phyloP scores from a whole-genome alignment of 2,888 invertebrate species.

The Leistus spinibarbis region DNA sequence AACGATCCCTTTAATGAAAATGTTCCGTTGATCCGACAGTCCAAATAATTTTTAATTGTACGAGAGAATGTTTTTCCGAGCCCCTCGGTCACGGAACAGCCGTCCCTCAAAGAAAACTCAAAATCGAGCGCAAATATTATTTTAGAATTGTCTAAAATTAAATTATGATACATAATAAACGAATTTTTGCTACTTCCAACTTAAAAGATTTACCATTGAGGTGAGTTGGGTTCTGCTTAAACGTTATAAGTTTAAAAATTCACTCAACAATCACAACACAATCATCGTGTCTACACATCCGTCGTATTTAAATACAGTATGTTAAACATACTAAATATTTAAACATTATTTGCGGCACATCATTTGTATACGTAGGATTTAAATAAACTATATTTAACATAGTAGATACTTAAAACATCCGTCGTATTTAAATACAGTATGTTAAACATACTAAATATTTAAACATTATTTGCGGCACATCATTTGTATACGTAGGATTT shows the following conservation, averaged over 20 bases:
- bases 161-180: no score
- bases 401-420: no score
- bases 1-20: slow-evolving; percentile 29
- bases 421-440: no score
- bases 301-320: not conserved
- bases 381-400: no score
- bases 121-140: slow-evolving; percentile 27
- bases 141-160: not conserved
- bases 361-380: no score
- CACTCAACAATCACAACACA: not conserved
- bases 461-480: no score
- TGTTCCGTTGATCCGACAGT: slow-evolving; percentile 44
- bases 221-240: not conserved
- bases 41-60: slow-evolving; percentile 41
- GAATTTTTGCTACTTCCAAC: not conserved
- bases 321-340: no score
- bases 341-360: no score
- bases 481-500: no score
- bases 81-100: slow-evolving; percentile 59
- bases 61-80: slow-evolving; percentile 53
- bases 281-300: not conserved
- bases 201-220: not conserved
- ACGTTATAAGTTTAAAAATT: not conserved
- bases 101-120: slow-evolving; percentile 51
- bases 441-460: no score